Evolutionary conservation across 2,797 vertebrate genomes (phyloP), one percentile per base, ranked within the genome.

Genomic region (Adelosebastes latens): DNA sequence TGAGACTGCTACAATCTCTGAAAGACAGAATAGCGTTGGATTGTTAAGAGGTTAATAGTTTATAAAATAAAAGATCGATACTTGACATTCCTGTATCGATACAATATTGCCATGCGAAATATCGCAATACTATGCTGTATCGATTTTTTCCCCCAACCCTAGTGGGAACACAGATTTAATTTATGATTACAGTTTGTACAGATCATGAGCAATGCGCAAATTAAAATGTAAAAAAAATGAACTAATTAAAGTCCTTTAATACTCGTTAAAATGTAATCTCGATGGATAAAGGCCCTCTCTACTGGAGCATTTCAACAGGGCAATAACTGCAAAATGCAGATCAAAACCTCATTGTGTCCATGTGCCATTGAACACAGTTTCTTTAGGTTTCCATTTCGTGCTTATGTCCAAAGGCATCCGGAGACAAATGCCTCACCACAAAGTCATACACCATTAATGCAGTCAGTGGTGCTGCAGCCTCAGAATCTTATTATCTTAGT

Each of bases 401-500:
- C 80, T 87, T 61, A 42, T 79, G 87, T 95, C 89, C 91, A 91
- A 89, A 91, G 87, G 89, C 88, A 90, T 92, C 70, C 11, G 5
- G 89, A 94, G 93, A 95, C 87, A 90, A 94, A 96, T 92, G 89
- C 87, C 82, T 93, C 89, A 91, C 87, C 84, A 85, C 91, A 89
- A 93, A 94, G 91, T 94, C 94, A 94, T 92, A 93, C 91, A 93
- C 93, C 90, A 93, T 93, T 93, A 94, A 93, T 94, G 94, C 84
- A 93, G 93, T 83, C 86, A 87, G 91, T 68, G 90, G 84, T 91
- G 88, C 90, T 84, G 89, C 89, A 91, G 91, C 90, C 90, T 88
- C 91, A 93, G 92, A 96, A 95, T 95, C 94, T 93, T 94, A 96
- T 96, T 96, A 96, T 95, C 94, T 94, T 94, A 94, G 94, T 95